Evolutionary conservation across 2,113 vertebrate species (phyloP), one percentile per base, ranked within the genome.

Genomic region (Sporophila hypoxantha): DNA sequence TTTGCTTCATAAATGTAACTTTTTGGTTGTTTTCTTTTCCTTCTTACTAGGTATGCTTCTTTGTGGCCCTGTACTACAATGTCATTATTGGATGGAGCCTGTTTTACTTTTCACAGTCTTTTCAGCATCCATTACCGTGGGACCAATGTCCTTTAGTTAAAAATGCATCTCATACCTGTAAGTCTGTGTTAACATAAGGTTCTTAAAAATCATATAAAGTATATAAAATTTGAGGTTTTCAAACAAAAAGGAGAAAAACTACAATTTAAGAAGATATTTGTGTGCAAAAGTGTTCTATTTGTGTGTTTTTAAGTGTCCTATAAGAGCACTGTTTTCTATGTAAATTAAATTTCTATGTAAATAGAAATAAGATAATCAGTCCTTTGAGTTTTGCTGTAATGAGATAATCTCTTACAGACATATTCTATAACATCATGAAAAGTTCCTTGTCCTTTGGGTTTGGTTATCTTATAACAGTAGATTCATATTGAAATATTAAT

Each of bases 31-130:
- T 13, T 21, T 93, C 55, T 13, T 9, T 20, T 6, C 39, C 25
- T 17, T 80, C 89, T 88, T 85, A 78, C 36, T 77, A 99, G 99
- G 98, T 99, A 22, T 99, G 98, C 82, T 99, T 98, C 93, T 99
- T 99, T 68, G 99, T 99, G 95, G 98, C 98, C 15, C 97, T 99
- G 20, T 99, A 99, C 97, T 99, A 99, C 97, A 99, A 99, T 76
- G 99, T 99, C 95, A 99, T 99, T 96, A 99, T 99, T 92, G 97
- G 98, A 90, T 99, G 99, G 99, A 99, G 98, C 71, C 95, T 99
- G 55, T 99, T 99, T 96, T 99, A 99, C 93, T 99, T 99, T 96
- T 99, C 99, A 50, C 98, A 99, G 94, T 99, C 99, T 90, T 99
- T 99, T 96, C 99, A 99, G 95, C 97, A 99, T 39, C 99, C 99